Percentiles rank a stretch among this genome's conserved stretches.
phyloP scores from a whole-genome alignment of 2,797 vertebrate genomes.

The Xerus rutilus region DNA sequence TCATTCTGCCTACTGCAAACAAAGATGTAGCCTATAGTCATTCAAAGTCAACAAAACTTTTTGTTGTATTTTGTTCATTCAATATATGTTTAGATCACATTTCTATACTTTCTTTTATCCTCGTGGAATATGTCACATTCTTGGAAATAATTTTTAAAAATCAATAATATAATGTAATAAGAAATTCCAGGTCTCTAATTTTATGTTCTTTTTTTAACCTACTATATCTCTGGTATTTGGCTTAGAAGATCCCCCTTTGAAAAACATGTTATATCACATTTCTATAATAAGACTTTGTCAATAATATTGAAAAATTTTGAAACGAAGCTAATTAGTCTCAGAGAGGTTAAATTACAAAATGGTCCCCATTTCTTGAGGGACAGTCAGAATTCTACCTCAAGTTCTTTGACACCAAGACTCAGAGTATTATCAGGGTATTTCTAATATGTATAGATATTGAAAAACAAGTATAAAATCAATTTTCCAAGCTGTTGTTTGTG shows the following conservation, averaged over 20 bases:
- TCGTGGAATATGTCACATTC: background rate
- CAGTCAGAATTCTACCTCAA: background rate
- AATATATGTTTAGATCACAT: background rate
- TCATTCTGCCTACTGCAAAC: background rate
- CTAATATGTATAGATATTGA: background rate
- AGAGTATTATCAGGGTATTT: background rate
- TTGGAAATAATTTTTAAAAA: conserved; percentile 34
- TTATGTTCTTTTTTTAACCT: background rate
- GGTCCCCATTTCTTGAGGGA: background rate
- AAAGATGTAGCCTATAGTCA: background rate
- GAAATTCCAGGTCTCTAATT: background rate
- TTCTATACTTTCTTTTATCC: background rate
- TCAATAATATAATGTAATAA: background rate
- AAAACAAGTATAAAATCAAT: background rate
- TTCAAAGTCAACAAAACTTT: background rate
- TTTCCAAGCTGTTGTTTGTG: background rate
- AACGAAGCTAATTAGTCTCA: background rate
- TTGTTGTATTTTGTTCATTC: background rate
- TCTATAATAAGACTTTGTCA: background rate
- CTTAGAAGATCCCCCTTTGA: background rate
- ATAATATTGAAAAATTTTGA: background rate
- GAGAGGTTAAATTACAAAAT: background rate
- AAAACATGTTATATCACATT: background rate
- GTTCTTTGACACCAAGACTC: background rate
- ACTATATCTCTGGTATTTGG: background rate